phyloP scores from a whole-genome alignment of 2,797 vertebrate genomes.

The Anisognathus igniventris region DNA sequence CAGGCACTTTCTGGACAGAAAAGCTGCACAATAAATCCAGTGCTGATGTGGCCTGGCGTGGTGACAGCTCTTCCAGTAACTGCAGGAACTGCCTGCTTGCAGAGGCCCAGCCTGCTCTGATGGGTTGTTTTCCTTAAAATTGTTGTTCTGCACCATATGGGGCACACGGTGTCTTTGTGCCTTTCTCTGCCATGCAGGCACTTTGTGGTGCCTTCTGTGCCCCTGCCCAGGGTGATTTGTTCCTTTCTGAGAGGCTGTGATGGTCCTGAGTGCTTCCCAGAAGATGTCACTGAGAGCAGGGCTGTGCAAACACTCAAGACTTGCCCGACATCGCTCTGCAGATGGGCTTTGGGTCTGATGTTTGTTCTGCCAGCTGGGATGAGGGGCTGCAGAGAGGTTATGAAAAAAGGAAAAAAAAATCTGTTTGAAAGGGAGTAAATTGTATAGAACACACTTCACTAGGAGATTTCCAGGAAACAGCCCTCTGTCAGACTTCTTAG shows the following conservation, averaged over 20 bases:
- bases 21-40: background rate
- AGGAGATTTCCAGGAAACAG: constrained; percentile 44
- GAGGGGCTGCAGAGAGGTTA: constrained; percentile 6
- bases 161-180: background rate
- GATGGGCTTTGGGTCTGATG: background rate
- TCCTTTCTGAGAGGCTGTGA: background rate
- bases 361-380: constrained; percentile 26
- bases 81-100: background rate
- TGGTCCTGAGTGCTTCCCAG: background rate
- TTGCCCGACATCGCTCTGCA: background rate
- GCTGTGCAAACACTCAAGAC: background rate
- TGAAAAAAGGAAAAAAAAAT: background rate
- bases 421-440: background rate
- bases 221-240: background rate
- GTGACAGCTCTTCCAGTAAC: constrained; percentile 48
- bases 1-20: constrained; percentile 10
- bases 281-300: rapidly evolving
- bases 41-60: constrained; percentile 43
- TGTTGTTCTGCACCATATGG: background rate
- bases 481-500: constrained; percentile 20
- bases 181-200: background rate
- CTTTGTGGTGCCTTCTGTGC: background rate
- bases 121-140: background rate
- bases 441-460: background rate
- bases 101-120: background rate